phyloP scores from a whole-genome alignment of 2,113 vertebrate species.

The Amphilophus citrinellus region DNA sequence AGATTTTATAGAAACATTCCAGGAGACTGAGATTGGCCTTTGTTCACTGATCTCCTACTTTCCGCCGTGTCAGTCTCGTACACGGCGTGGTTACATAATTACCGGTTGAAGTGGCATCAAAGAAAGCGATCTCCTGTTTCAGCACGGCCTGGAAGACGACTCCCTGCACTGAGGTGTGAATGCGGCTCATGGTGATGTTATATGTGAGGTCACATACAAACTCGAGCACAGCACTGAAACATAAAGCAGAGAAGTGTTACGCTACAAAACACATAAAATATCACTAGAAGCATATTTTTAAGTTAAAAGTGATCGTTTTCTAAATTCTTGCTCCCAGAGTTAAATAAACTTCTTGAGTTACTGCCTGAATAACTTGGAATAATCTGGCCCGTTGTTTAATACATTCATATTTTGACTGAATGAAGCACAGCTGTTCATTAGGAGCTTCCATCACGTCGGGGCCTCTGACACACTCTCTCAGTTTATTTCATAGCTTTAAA shows the following conservation, averaged over 20 bases:
- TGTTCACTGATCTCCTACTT: too few relatives aligned
- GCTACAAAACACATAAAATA: neutral
- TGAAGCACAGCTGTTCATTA: too few relatives aligned
- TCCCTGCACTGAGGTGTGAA: slow-evolving; percentile 81
- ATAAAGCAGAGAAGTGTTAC: neutral
- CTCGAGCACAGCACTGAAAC: slow-evolving; percentile 80
- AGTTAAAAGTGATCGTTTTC: neutral
- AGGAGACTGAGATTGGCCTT: neutral
- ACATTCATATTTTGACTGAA: neutral
- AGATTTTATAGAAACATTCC: neutral
- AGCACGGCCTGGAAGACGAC: slow-evolving; percentile 81
- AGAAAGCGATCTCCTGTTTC: slow-evolving; percentile 83
- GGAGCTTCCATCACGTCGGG: neutral
- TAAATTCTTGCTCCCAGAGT: too few relatives aligned
- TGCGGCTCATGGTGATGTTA: slow-evolving; percentile 81
- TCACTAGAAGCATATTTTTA: neutral
- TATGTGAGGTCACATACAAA: slow-evolving; percentile 82
- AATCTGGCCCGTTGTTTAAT: too few relatives aligned
- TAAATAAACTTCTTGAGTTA: too few relatives aligned
- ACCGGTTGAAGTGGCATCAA: slow-evolving; percentile 76
- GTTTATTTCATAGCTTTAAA: accelerated
- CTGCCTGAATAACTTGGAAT: too few relatives aligned
- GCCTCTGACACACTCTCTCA: neutral
- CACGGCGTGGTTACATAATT: neutral
- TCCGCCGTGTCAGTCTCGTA: too few relatives aligned